phyloP scores from a whole-genome alignment of 2,113 vertebrate genomes.

The Camelus bactrianus region DNA sequence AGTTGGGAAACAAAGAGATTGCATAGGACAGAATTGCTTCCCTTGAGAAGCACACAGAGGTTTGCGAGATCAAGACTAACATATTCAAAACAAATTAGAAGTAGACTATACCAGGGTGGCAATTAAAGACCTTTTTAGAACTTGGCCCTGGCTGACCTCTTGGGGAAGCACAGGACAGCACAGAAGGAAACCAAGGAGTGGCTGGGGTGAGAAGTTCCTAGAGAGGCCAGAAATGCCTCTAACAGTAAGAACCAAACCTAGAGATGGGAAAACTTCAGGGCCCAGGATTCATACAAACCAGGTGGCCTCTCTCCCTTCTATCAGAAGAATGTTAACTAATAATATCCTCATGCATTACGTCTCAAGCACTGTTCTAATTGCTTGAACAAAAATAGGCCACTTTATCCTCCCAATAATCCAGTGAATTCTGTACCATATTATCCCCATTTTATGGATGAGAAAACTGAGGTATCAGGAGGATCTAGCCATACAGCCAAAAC shows the following conservation, averaged over 20 bases:
- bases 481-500: background rate
- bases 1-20: constrained; percentile 29
- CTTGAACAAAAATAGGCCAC: background rate
- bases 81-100: background rate
- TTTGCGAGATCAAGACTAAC: background rate
- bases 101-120: background rate
- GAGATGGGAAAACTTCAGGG: background rate
- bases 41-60: background rate
- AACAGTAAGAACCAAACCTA: background rate
- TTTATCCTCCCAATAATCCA: background rate
- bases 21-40: background rate
- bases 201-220: background rate
- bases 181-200: background rate
- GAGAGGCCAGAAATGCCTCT: background rate
- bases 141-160: background rate
- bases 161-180: background rate
- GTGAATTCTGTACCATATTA: background rate
- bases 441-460: background rate
- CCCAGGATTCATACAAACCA: background rate
- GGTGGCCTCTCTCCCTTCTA: background rate
- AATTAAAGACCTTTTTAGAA: background rate
- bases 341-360: background rate
- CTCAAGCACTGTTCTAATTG: background rate
- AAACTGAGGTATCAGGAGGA: background rate
- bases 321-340: background rate